phyloP scores from a whole-genome alignment of 2,113 vertebrate genomes.

The Hippoglossus stenolepis region DNA sequence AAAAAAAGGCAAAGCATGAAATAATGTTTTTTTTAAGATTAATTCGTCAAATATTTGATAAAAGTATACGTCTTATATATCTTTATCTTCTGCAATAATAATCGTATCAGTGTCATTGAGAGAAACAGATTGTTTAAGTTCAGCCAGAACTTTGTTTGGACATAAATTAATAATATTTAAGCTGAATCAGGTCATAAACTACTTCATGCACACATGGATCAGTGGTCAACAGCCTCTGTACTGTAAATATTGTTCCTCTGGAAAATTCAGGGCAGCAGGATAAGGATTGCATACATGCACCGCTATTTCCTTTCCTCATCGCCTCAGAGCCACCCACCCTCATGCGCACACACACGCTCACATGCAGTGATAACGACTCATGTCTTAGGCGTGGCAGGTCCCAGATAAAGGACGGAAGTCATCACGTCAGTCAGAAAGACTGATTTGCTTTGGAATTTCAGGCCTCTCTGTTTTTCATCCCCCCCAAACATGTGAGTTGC shows the following conservation, averaged over 20 bases:
- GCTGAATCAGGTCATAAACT: neutral
- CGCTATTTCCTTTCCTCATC: slow-evolving; percentile 69
- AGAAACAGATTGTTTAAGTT: neutral
- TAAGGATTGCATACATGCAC: slow-evolving; percentile 39
- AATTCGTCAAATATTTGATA: too few species aligned
- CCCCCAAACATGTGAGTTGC: slow-evolving; percentile 18
- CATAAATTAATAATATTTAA: neutral
- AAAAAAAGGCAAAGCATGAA: too few species aligned
- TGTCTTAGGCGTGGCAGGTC: slow-evolving; percentile 49
- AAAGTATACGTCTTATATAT: too few species aligned
- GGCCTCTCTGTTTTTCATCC: slow-evolving; percentile 62
- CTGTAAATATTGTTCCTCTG: slow-evolving; percentile 59
- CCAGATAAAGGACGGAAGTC: slow-evolving; percentile 58
- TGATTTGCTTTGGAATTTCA: slow-evolving; percentile 62
- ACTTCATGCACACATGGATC: neutral
- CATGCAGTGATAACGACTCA: slow-evolving; percentile 49
- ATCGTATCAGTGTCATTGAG: neutral
- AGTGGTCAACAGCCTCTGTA: slow-evolving; percentile 1
- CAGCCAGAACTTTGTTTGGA: neutral
- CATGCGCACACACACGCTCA: neutral
- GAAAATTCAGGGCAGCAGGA: slow-evolving; percentile 34
- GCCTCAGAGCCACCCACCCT: slow-evolving; percentile 29
- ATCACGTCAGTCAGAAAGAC: slow-evolving; percentile 60
- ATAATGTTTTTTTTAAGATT: too few species aligned
- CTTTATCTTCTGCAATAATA: neutral